Evolutionary conservation across 2,888 invertebrate species (phyloP), one percentile per base, ranked within the genome.

Genomic region (Callimorpha dominula): DNA sequence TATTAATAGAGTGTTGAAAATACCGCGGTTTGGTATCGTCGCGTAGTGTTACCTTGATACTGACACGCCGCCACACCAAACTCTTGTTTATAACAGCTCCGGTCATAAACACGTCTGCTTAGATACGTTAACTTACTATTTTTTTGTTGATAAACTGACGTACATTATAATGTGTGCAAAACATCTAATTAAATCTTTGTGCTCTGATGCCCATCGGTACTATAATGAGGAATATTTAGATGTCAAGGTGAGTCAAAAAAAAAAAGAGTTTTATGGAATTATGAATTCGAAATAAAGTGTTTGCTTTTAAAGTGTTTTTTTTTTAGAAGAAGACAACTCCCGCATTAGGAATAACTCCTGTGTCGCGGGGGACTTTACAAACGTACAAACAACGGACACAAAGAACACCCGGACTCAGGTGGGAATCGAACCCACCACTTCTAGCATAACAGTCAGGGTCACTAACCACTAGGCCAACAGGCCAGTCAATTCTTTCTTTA

Each of bases 41-140:
- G 68, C 62, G 70, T 62, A 43, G 66, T 46, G 71, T 74, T 57
- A 69, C 81, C 84, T 82, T 84, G 82, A 77, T 84, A 82, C 84
- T 82, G 76, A 75, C 73, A 65, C 78, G 72, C 75, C 74, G 72
- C 65, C 78, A 69, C 76, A 67, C 75, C 31, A 64, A 49, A 67
- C 72, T 65, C 68, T 71, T 71, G 71, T 74, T 71, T 74, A 74
- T 74, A 74, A 62, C 68, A 65, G 50, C 49, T 52, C 49, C 63
- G 64, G 70, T 73, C 73, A 57, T 52, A 73, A 72, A 72, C 72
- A 66, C 73, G 62, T 73, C 69, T 72, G 67, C 63, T 42, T 60
- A 60, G 60, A 43, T 62, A 49, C 52, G 43, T 70, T 71, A 63
- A 75, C 72, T 75, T 50, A 52, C 49, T 69, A 68, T 62, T 73